Evolutionary conservation across 2,113 vertebrate species (phyloP), one percentile per base, ranked within the genome.

Genomic region (Alouatta palliata): DNA sequence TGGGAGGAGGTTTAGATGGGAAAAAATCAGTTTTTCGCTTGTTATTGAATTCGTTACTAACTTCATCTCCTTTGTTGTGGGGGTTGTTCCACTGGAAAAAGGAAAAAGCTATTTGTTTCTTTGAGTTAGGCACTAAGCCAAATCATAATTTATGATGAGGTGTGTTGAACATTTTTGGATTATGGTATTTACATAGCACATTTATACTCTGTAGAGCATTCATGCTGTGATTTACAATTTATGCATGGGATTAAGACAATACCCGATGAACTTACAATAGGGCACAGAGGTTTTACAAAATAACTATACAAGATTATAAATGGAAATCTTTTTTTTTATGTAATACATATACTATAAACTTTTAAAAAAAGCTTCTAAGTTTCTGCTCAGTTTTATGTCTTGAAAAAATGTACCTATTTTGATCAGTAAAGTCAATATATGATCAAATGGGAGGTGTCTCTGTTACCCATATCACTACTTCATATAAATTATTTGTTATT

Each of bases 361-460:
- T 81, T 85, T 27, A 89, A 81, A 77, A 80, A 75, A 68, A 37
- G 54, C 47, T 35, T 68, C 66, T 64, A 52, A 66, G 43, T 73
- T 87, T 94, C 20, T 91, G 23, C 35, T 79, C 12, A 52, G 75
- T 92, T 89, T 90, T 52, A n/a, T 77, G n/a, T 71, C 23, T 95
- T 43, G 83, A 82, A 32, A 79, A 32, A 77, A 47, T 66, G 3
- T 80, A 40, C 25, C 43, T 56, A 16, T 92, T 92, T 85, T 80
- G 40, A 58, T 85, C 43, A 61, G 8, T 85, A 81, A 75, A 75
- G 27, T 32, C 16, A 75, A 8, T 66, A 19, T 37, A 25, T 94
- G 64, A 80, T 88, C 47, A 79, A 80, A 21, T 80, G 52, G 11
- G 71, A 94, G 7, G 4, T 58, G 10, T 88, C 52, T 80, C 45